Evolutionary conservation across 2,797 vertebrate genomes (phyloP).

Genomic region (Cottoperca gobio): DNA sequence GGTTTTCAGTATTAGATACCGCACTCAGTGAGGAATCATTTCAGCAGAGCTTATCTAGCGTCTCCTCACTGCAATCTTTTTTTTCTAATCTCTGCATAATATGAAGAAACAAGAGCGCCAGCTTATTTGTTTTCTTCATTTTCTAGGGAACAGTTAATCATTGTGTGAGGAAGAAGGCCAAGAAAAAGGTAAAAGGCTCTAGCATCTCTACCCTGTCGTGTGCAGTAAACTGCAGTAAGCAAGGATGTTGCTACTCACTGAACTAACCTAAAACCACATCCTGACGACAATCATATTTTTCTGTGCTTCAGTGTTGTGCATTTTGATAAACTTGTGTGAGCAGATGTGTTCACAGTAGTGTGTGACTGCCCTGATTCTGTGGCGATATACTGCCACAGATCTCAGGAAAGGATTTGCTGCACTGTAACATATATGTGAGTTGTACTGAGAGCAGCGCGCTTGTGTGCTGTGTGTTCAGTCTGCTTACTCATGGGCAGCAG

Average conservation of each 20-base stretch:
- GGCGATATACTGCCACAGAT: conserved; percentile 56
- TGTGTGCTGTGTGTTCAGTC: conserved; percentile 45
- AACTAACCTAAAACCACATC: conserved; percentile 46
- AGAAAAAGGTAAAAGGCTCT: conserved; percentile 26
- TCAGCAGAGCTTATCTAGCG: conserved; percentile 38
- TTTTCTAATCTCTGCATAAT: conserved; percentile 56
- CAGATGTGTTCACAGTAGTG: conserved; percentile 34
- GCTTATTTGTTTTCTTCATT: conserved; percentile 50
- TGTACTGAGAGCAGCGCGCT: conserved; percentile 44
- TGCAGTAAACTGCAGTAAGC: conserved; percentile 41
- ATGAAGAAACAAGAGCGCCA: conserved; percentile 52
- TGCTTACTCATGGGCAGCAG: conserved; percentile 57
- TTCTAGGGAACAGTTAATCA: conserved; percentile 50
- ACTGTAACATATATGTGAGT: conserved; percentile 56
- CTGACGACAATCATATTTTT: conserved; percentile 73
- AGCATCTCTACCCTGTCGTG: conserved; percentile 33
- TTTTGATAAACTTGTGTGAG: conserved; percentile 48
- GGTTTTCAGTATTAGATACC: conserved; percentile 32
- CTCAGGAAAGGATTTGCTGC: conserved; percentile 66
- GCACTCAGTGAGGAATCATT: conserved; percentile 34
- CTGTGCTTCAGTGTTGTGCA: conserved; percentile 43
- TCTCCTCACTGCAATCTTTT: conserved; percentile 33
- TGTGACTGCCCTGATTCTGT: conserved; percentile 50
- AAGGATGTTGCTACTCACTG: conserved; percentile 38
- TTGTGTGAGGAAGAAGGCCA: conserved; percentile 1